A percentile compares a stretch with the other conserved stretches of the same genome.
phyloP scores from a whole-genome alignment of 2,113 vertebrate genomes.

The Monarcha castaneiventris region DNA sequence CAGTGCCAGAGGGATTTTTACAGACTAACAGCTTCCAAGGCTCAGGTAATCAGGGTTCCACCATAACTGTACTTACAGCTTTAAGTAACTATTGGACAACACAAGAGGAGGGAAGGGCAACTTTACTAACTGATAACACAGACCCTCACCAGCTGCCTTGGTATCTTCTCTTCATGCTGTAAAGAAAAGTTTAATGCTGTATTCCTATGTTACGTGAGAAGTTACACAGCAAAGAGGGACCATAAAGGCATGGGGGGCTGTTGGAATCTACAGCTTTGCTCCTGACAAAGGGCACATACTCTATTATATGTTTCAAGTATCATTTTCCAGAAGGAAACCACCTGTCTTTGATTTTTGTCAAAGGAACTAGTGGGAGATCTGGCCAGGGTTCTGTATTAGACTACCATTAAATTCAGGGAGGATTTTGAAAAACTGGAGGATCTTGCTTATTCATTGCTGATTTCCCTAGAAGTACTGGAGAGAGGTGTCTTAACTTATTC shows the following conservation, averaged over 20 bases:
- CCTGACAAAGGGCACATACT: neutral
- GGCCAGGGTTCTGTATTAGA: neutral
- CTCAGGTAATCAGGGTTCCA: neutral
- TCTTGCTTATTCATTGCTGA: neutral
- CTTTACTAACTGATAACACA: neutral
- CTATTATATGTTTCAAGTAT: neutral
- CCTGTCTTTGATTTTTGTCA: neutral
- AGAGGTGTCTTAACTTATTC: neutral
- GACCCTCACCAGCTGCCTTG: neutral
- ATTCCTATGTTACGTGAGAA: neutral
- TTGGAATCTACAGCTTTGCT: neutral
- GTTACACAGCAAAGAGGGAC: neutral
- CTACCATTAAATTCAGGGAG: neutral
- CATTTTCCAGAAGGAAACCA: neutral
- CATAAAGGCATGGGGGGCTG: neutral
- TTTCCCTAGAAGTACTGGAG: neutral
- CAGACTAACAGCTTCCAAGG: neutral
- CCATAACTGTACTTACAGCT: neutral
- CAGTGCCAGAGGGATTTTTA: neutral
- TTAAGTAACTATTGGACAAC: rapidly evolving
- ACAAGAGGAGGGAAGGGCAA: neutral
- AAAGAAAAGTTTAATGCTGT: neutral
- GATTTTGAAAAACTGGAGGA: neutral
- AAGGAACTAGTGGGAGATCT: neutral
- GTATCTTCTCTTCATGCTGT: neutral